Percentiles rank a stretch among this genome's conserved stretches.
Evolutionary conservation across 2,888 invertebrate genomes (phyloP).

Genomic region (Tachina fera): DNA sequence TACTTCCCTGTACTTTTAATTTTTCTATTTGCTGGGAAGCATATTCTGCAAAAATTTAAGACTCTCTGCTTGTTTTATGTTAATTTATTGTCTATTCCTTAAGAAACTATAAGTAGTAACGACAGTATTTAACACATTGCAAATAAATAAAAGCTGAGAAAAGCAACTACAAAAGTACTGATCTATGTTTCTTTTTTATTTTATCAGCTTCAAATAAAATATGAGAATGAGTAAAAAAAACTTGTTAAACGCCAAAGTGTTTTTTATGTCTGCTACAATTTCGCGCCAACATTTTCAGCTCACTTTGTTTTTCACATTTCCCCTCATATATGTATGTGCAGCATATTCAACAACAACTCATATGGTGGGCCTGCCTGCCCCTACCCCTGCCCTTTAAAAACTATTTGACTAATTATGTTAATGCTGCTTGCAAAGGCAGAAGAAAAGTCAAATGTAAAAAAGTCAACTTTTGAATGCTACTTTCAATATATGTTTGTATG

Average conservation of each 20-base stretch:
- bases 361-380: constrained; percentile 16
- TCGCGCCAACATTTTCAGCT: constrained; percentile 66
- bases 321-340: constrained; percentile 43
- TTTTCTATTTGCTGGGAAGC: too few relatives aligned
- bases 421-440: constrained; percentile 46
- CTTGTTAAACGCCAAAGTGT: constrained; percentile 60
- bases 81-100: constrained; percentile 65
- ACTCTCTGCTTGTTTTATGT: constrained; percentile 58
- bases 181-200: constrained; percentile 37
- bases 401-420: constrained; percentile 71
- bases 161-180: constrained; percentile 38
- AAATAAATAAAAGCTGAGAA: constrained; percentile 25
- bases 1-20: too few relatives aligned
- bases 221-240: neutral
- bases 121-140: constrained; percentile 71
- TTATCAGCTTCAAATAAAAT: constrained; percentile 24
- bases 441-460: constrained; percentile 54
- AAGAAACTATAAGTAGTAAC: constrained; percentile 64
- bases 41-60: neutral
- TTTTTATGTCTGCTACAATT: constrained; percentile 63
- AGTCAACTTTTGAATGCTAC: constrained; percentile 49
- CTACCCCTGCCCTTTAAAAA: neutral
- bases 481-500: constrained; percentile 30
- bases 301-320: constrained; percentile 18
- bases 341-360: constrained; percentile 11